Evolutionary conservation across 1,140 invertebrate genomes (phyloP), one percentile per base, ranked within the genome.

Genomic region (Maniola jurtina): DNA sequence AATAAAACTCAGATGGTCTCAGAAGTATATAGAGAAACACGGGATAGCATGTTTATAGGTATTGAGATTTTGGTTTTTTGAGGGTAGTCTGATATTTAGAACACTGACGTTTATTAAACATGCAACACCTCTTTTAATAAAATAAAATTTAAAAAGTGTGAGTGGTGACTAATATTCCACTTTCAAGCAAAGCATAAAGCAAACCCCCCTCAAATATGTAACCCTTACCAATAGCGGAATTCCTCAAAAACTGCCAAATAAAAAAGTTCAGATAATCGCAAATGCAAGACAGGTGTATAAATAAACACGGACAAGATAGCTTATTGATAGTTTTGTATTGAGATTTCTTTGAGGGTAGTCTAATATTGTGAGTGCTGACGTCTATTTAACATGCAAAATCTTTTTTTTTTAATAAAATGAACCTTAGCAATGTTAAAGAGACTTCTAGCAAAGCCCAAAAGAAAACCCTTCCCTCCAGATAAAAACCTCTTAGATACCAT

Each of bases 21-120:
- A 11, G 88, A 93, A 93, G 73, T 97, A 97, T 81, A 95, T 96
- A 62, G 92, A 95, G 82, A 97, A 96, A 86, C 95, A 97, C 76
- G 93, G 93, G 68, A 58, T 84, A 2, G 73, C 76, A 11, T 76
- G 79, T 71, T 85, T 73, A 79, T 61, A 68, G 5, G 5, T 10
- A 34, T 38, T 38, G 9, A 38, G n/a, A 13, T 57, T 36, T 57
- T 40, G 55, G 14, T 36, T 56, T 42, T 66, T 25, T 33, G 64
- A 64, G 50, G 65, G 64, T 66, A 61, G 50, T 45, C 15, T 57
- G 55, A 57, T 40, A 14, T 6, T 36, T 16, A 16, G 0, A 11
- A 11, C 8, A 57, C 8, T 38, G 11, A n/a, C 33, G 54, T 55
- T 4, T 52, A 25, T 52, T 52, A 25, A 25, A 52, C 8, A 25